A percentile compares a stretch with the other conserved stretches of the same genome.
These are phyloP conservation scores for Littorina saxatilis DNA, from an alignment of 1,140 invertebrate species.

Conservation along the genomic window DNA sequence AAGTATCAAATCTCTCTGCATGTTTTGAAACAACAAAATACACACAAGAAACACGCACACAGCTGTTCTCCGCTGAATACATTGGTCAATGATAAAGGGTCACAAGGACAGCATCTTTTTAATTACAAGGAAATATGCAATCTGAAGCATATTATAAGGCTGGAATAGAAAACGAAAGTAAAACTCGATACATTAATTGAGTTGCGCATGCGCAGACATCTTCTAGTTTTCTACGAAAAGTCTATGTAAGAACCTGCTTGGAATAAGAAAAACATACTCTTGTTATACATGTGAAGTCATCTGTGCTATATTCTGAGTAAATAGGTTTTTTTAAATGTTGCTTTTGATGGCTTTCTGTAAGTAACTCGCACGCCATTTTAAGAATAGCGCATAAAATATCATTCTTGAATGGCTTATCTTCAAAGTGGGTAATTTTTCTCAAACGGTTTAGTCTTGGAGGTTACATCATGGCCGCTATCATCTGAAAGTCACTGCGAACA, in stretches of 20 bases:
- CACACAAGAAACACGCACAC: neutral
- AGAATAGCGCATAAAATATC: neutral
- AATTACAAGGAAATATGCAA: too few species aligned
- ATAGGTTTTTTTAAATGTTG: neutral
- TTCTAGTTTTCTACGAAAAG: too few species aligned
- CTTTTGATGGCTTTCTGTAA: neutral
- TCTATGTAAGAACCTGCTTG: too few species aligned
- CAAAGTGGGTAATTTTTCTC: neutral
- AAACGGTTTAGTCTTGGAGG: slow-evolving; percentile 16
- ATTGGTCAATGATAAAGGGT: too few species aligned
- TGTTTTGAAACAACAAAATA: neutral
- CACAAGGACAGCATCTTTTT: too few species aligned
- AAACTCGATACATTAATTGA: too few species aligned
- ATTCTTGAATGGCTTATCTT: neutral
- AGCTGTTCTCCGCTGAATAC: neutral
- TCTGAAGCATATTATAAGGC: too few species aligned
- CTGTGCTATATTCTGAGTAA: neutral
- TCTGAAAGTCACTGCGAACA: slow-evolving; percentile 32
- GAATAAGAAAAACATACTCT: too few species aligned
- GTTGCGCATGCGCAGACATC: too few species aligned
- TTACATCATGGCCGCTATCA: slow-evolving; percentile 39
- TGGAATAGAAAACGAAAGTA: too few species aligned
- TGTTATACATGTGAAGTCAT: neutral
- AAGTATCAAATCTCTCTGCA: neutral
- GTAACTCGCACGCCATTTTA: neutral